Base-by-base conservation (phyloP, 2,888 invertebrate species). In the Meloe dianella region DNA sequence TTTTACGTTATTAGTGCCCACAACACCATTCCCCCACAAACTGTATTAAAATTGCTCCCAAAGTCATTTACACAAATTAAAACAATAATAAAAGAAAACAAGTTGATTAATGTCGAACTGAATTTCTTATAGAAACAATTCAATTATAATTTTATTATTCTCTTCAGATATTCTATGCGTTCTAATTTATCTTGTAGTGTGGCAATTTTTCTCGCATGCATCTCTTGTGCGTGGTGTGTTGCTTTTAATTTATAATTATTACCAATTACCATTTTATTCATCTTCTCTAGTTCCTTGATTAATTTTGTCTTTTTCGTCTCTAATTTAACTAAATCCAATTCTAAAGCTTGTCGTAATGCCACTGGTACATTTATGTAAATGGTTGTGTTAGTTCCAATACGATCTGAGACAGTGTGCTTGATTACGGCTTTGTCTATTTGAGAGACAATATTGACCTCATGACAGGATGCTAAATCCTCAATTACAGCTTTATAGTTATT, bases 301-400 rank as follows among this genome's bases (percentile, higher is more conserved):
- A 84, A 67, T 74, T 83, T 84, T 47, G 72, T 73, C 67, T 77
- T 78, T 66, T 82, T 83, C 71, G 72, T 75, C 35, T 78, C 74
- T 63, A 82, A 72, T 74, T 81, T 80, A 6, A 73, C 70, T 41
- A 74, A 61, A 73, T 83, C 81, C 41, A 80, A 65, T 47, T 77
- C 73, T 32, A 83, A 66, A 8, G 74, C 63, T 56, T 71, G 73
- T 65, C 66, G 74, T 57, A 80, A 57, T 51, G 82, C 81, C 6
- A 76, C 71, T 0, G 83, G 81, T 56, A 84, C 76, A 32, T 68
- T 61, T 32, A 84, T 69, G 68, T 79, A 76, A 58, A 84, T 71
- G 10, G 66, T 75, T 9, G 75, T 75, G 27, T 73, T 65, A 22
- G 70, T 71, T 12, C 77, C 78, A 24, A 78, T 71, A 38, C 67